Conservation (phyloP, 2,888 invertebrate genomes). For the Cheilosia pagana region DNA sequence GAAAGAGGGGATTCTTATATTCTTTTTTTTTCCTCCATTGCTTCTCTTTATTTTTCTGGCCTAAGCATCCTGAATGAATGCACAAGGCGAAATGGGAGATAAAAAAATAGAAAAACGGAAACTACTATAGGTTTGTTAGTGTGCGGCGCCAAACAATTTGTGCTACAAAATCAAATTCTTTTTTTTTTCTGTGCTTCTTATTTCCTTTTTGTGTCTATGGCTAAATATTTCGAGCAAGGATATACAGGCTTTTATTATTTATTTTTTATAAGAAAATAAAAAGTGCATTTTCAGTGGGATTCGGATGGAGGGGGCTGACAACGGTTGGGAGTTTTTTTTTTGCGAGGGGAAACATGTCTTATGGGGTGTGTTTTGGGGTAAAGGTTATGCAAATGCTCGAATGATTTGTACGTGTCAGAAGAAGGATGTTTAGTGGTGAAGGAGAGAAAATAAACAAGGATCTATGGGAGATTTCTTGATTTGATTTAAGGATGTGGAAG, state of each 20-base stretch:
- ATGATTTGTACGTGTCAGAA: constrained; percentile 73
- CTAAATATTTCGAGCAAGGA: constrained; percentile 71
- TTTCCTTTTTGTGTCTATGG: constrained; percentile 69
- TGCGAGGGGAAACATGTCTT: constrained; percentile 18
- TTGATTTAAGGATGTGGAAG: constrained; percentile 71
- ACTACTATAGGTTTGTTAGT: constrained; percentile 52
- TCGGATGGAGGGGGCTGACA: neutral
- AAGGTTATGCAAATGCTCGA: constrained; percentile 72
- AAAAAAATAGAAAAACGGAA: constrained; percentile 35
- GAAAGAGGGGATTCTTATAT: constrained; percentile 22
- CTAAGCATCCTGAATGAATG: constrained; percentile 61
- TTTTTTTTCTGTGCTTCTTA: constrained; percentile 16
- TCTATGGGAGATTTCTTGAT: constrained; percentile 69
- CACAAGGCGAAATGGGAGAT: constrained; percentile 10
- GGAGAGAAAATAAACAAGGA: constrained; percentile 63
- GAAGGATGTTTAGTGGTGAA: constrained; percentile 34
- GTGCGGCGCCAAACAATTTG: constrained; percentile 70
- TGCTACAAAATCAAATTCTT: constrained; percentile 61
- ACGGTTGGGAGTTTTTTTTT: constrained; percentile 26
- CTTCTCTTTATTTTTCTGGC: constrained; percentile 56
- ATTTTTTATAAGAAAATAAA: constrained; percentile 58
- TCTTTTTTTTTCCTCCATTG: constrained; percentile 20
- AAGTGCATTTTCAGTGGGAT: constrained; percentile 68
- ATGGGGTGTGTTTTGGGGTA: constrained; percentile 43
- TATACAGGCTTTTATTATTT: constrained; percentile 57